Evolutionary conservation across 2,888 invertebrate species (phyloP), one percentile per base, ranked within the genome.

Genomic region (Blera fallax): DNA sequence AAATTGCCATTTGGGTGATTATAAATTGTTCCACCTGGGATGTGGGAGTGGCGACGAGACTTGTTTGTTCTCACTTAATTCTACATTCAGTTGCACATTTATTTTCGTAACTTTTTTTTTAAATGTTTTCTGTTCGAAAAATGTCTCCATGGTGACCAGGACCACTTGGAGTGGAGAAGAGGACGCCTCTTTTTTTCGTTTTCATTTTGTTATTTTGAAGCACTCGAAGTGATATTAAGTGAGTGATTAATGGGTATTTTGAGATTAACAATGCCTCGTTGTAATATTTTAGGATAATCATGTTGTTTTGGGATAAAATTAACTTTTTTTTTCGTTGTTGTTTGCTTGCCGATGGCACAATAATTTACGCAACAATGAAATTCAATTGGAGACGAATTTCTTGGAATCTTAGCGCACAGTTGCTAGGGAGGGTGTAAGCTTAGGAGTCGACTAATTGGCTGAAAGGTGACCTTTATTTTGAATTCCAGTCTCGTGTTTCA

Each of bases 1-100:
- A 65, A 72, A 70, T 77, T 37, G 60, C 37, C 37, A 45, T 52
- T 60, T 60, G 52, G 64, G 67, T 50, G 79, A 64, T 74, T 69
- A 67, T 74, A 84, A 84, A 84, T 79, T 69, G 43, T 73, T 74
- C 79, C 79, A 84, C 83, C 83, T 84, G 79, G 67, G 14, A 21
- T n/a, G 67, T 73, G 54, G 65, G 65, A 37, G 70, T 24, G 16
- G 64, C 37, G 50, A 62, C 43, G 8, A 50, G 70, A 64, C 40
- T 72, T 72, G 58, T 72, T 62, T 54, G 62, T 73, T 83, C 77
- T 45, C 60, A 54, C 70, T 60, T 21, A 43, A 52, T 72, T 77
- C 43, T 37, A 77, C 77, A 14, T 58, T 62, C 16, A 37, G 78
- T 76, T 65, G 67, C 73, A 73, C 78, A 79, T 79, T 74, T 74